Evolutionary conservation across 2,113 vertebrate species (phyloP).

Genomic region (Parotia lawesii): DNA sequence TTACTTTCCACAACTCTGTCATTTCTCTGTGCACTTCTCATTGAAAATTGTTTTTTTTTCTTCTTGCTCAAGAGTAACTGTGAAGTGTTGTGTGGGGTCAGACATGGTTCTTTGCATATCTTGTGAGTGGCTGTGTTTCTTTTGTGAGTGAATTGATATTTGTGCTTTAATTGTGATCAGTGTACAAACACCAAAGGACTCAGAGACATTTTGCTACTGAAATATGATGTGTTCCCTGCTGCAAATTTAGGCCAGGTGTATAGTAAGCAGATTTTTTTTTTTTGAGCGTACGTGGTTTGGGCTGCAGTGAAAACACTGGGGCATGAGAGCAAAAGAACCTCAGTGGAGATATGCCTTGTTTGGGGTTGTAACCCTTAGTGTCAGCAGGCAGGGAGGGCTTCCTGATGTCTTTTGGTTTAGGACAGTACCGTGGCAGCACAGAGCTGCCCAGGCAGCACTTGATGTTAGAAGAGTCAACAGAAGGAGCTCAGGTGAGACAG

Average conservation of each 20-base stretch:
- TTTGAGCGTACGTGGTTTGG: rapidly evolving
- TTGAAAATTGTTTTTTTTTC: background rate
- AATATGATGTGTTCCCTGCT: background rate
- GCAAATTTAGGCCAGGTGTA: background rate
- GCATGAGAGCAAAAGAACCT: background rate
- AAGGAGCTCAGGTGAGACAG: background rate
- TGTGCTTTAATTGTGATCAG: background rate
- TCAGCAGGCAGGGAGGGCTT: background rate
- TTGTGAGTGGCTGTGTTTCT: background rate
- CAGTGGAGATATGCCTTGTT: background rate
- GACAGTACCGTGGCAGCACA: background rate
- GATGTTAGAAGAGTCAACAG: background rate
- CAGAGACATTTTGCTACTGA: background rate
- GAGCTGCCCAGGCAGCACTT: background rate
- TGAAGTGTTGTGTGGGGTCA: background rate
- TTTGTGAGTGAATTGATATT: background rate
- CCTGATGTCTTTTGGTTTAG: background rate
- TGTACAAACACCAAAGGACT: background rate
- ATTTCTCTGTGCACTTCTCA: background rate
- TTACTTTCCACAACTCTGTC: background rate
- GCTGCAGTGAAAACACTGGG: background rate
- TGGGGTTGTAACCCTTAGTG: background rate
- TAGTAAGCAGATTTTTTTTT: background rate
- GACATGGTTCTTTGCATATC: background rate
- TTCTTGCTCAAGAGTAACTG: background rate